Conservation (phyloP, 2,113 vertebrate species). For the Phoxinus phoxinus region DNA sequence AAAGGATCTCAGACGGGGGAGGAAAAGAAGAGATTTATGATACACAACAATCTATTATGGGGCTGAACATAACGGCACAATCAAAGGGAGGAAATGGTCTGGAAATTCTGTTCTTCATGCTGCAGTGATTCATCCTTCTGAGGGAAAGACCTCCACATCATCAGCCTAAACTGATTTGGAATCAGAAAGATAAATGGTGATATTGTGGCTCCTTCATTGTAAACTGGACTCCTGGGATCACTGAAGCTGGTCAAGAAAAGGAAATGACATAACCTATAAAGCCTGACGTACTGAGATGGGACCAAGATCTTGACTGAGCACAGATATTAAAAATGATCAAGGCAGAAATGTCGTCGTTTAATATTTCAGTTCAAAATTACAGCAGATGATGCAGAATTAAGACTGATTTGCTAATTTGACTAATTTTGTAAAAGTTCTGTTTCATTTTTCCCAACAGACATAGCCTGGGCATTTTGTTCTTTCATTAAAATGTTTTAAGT, state of each 20-base stretch:
- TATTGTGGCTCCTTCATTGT: not conserved
- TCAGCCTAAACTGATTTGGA: conserved; percentile 27
- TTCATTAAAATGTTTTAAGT: not conserved
- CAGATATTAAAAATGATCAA: not conserved
- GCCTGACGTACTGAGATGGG: not conserved
- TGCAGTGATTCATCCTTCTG: conserved; percentile 83
- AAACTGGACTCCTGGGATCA: not conserved
- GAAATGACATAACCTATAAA: conserved; percentile 1
- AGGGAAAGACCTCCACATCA: conserved; percentile 74
- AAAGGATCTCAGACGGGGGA: conserved; percentile 69
- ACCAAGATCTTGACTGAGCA: not conserved
- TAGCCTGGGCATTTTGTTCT: not conserved
- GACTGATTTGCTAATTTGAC: conserved; percentile 5
- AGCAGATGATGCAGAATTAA: conserved; percentile 2
- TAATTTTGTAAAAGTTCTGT: not conserved
- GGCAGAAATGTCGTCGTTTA: not conserved
- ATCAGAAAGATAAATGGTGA: conserved; percentile 17
- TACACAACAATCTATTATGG: conserved; percentile 81
- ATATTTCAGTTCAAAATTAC: not conserved
- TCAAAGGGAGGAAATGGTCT: conserved; percentile 81
- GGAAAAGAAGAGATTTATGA: conserved; percentile 73
- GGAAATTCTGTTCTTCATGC: conserved; percentile 84
- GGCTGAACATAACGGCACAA: conserved; percentile 79
- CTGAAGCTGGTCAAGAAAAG: not conserved
- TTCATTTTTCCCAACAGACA: not conserved